Evolutionary conservation across 1,140 invertebrate species (phyloP), one percentile per base, ranked within the genome.

Genomic region (Gonatopus flavifemur): DNA sequence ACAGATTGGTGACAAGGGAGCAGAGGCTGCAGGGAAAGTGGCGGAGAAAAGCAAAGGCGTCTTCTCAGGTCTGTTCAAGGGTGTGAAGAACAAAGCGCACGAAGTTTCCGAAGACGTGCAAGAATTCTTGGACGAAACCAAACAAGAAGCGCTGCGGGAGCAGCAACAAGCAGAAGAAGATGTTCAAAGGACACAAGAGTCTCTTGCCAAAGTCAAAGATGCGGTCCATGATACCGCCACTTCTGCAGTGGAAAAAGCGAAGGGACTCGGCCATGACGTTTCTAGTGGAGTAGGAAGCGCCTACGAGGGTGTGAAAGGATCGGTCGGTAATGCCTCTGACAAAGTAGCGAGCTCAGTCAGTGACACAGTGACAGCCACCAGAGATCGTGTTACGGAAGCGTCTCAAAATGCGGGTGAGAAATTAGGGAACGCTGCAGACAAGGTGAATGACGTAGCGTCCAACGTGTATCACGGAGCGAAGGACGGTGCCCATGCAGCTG

Each of bases 1-100:
- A n/a, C n/a, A n/a, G 0, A 31, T 19, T 0, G 53, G 42, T 35
- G 47, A 59, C 2, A 57, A 67, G 37, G 16, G 42, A 2, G 8
- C 45, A 0, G 66, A 69, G 42, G 67, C 68, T 39, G 48, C 52
- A 0, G 69, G 69, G 6, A 74, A 67, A 41, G 40, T 49, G 0
- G 70, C 72, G 13, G 71, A 70, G 0, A 76, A 72, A 46, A 13
- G 49, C 1, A 31, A 37, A 13, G 52, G 62, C 3, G 60, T 69
- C 12, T 38, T 69, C 0, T 61, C 66, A 0, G 66, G 62, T 0
- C 50, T 68, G 7, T 65, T 68, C 41, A 66, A 67, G 13, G 55
- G 62, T 2, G 52, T 51, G 0, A 69, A 70, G 38, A 63, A 69
- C n/a, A 9, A 57, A 3, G 52, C 46, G 2, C 62, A 70, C n/a